These are phyloP conservation scores for Pogona vitticeps DNA, from an alignment of 2,113 vertebrate species.

Conservation along the genomic window DNA sequence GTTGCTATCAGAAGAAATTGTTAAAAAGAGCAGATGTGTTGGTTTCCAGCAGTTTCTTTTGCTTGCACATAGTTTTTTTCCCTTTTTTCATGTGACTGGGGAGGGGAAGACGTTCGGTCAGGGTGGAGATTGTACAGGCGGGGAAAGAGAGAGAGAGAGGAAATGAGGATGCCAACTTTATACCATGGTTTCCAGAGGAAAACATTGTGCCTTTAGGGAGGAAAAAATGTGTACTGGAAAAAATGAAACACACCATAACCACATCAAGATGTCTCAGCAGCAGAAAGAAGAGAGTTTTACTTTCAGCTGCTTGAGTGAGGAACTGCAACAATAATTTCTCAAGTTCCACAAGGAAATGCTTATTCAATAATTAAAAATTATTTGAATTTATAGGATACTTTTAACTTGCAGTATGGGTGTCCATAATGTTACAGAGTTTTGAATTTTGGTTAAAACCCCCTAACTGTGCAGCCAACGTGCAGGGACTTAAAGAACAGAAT, in stretches of 20 bases:
- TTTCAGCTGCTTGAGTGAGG: not conserved
- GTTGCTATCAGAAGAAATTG: not conserved
- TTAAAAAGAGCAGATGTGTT: not conserved
- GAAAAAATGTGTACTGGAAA: slow-evolving; percentile 50
- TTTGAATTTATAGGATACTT: not conserved
- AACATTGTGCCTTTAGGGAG: slow-evolving; percentile 45
- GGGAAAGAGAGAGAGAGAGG: not conserved
- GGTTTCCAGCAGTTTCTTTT: slow-evolving; percentile 37
- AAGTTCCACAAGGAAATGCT: not conserved
- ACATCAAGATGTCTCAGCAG: not conserved
- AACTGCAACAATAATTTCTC: not conserved
- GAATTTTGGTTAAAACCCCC: too few species aligned
- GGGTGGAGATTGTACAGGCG: slow-evolving; percentile 49
- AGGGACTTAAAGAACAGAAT: too few species aligned
- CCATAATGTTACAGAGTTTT: not conserved
- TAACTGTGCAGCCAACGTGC: too few species aligned
- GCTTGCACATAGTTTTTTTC: slow-evolving; percentile 1
- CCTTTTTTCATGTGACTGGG: slow-evolving; percentile 46
- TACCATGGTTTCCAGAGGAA: slow-evolving; percentile 15
- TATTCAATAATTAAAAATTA: not conserved
- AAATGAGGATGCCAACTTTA: not conserved
- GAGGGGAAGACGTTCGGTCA: slow-evolving; percentile 38
- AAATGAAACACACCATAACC: slow-evolving; percentile 20
- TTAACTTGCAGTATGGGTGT: not conserved
- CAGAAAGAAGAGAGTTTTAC: not conserved